A percentile compares a stretch with the other conserved stretches of the same genome.
Evolutionary conservation across 2,888 invertebrate species (phyloP).

Genomic region (Polydrusus tereticollis): DNA sequence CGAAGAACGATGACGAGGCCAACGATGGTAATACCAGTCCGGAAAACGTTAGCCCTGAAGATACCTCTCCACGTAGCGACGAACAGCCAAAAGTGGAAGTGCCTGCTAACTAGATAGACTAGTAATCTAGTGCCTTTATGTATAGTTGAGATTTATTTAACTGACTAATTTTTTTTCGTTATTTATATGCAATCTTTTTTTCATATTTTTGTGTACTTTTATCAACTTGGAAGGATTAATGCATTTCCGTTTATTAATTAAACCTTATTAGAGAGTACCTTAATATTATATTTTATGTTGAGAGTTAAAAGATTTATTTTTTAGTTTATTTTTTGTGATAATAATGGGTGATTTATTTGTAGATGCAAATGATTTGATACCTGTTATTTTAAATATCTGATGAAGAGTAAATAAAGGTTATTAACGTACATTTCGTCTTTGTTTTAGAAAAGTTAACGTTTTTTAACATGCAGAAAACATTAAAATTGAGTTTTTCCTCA

Average conservation of each 20-base stretch:
- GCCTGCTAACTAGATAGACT: conserved; percentile 47
- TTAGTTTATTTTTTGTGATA: conserved; percentile 61
- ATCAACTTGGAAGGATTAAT: conserved; percentile 25
- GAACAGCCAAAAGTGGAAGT: conserved; percentile 41
- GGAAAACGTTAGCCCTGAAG: conserved; percentile 39
- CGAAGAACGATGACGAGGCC: conserved; percentile 27
- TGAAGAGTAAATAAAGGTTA: conserved; percentile 43
- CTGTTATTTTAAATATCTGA: conserved; percentile 60
- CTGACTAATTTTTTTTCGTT: conserved; percentile 38
- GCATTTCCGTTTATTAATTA: conserved; percentile 38
- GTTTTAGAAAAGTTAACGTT: too few relatives aligned
- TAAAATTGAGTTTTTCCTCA: too few relatives aligned
- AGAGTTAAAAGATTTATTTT: conserved; percentile 56
- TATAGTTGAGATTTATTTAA: conserved; percentile 39
- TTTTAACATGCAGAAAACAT: too few relatives aligned
- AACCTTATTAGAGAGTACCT: conserved; percentile 32
- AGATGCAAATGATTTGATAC: conserved; percentile 60
- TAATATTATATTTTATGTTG: conserved; percentile 51
- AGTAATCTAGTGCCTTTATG: conserved; percentile 48
- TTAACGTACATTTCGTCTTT: conserved; percentile 10
- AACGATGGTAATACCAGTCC: conserved; percentile 27
- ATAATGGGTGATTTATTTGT: conserved; percentile 60
- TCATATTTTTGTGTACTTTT: conserved; percentile 25
- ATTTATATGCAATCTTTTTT: conserved; percentile 26
- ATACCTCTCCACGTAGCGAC: conserved; percentile 55